A percentile compares a stretch with the other conserved stretches of the same genome.
phyloP scores from a whole-genome alignment of 2,113 vertebrate genomes.

The Nothobranchius kuhntae region DNA sequence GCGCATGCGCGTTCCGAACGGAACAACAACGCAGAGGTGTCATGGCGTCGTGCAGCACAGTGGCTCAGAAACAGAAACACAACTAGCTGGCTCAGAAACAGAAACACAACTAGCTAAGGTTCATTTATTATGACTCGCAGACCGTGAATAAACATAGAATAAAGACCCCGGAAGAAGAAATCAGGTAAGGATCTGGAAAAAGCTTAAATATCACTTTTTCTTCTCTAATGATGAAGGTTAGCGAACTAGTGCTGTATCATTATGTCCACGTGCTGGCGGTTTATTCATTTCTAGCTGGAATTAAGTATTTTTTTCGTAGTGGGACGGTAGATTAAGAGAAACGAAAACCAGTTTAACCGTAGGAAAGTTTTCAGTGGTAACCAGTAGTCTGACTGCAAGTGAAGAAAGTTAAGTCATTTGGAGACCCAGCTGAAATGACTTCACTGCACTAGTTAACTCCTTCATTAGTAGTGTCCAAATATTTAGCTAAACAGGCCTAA shows the following conservation, averaged over 20 bases:
- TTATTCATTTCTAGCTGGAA: too few relatives aligned
- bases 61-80: constrained; percentile 14
- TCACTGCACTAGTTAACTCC: too few relatives aligned
- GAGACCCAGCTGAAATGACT: too few relatives aligned
- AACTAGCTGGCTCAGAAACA: constrained; percentile 6
- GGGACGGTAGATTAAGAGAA: too few relatives aligned
- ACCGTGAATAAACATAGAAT: not conserved
- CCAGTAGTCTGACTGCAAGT: too few relatives aligned
- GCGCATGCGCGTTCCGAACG: constrained; percentile 53
- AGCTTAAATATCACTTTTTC: rapidly evolving
- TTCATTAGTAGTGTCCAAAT: too few relatives aligned
- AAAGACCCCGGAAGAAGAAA: not conserved
- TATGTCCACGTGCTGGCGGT: constrained; percentile 55
- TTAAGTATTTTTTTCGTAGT: too few relatives aligned
- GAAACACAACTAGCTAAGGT: not conserved
- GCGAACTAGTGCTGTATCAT: constrained; percentile 3
- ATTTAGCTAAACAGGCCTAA: too few relatives aligned
- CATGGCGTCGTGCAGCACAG: constrained; percentile 38
- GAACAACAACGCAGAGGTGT: constrained; percentile 55
- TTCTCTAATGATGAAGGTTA: rapidly evolving
- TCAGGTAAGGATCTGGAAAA: constrained; percentile 26
- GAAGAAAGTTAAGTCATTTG: too few relatives aligned
- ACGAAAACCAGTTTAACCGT: too few relatives aligned
- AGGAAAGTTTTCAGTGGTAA: too few relatives aligned
- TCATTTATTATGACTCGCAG: constrained; percentile 6